Percentiles rank a stretch among this genome's conserved stretches.
Conservation (phyloP, 2,797 vertebrate genomes). For the Limnodromus scolopaceus region DNA sequence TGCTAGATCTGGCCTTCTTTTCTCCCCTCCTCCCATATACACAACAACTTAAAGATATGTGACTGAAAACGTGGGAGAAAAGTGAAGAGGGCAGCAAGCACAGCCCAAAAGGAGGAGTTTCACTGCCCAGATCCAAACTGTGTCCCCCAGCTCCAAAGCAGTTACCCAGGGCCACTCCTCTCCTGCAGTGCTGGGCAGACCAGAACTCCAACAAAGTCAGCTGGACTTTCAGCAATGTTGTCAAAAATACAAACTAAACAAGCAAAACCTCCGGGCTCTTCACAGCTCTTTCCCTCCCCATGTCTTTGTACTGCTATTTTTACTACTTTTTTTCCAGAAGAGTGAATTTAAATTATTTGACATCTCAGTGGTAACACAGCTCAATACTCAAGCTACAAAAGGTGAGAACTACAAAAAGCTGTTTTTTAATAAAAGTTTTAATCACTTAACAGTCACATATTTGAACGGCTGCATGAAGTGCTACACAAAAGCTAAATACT, state of each 20-base stretch:
- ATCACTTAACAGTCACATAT: not conserved
- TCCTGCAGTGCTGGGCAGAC: not conserved
- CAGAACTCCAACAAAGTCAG: not conserved
- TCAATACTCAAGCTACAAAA: not conserved
- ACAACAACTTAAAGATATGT: not conserved
- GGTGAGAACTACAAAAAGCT: not conserved
- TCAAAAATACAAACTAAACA: not conserved
- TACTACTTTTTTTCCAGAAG: not conserved
- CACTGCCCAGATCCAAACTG: not conserved
- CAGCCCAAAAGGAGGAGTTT: not conserved
- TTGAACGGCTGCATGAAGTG: not conserved
- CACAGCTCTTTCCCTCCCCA: not conserved
- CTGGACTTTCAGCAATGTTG: not conserved
- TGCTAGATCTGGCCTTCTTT: not conserved
- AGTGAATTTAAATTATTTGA: constrained; percentile 14
- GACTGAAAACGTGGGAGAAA: not conserved
- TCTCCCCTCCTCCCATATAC: not conserved
- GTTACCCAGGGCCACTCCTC: not conserved
- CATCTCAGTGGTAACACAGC: accelerated
- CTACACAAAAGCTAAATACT: not conserved
- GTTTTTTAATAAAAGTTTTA: not conserved
- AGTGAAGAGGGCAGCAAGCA: not conserved
- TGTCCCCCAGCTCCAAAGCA: accelerated
- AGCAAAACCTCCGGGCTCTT: not conserved
- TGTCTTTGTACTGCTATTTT: not conserved